Evolutionary conservation across 23 tunicate genomes (phyloP), one percentile per base, ranked within the genome.

Genomic region (Oikopleura dioica): DNA sequence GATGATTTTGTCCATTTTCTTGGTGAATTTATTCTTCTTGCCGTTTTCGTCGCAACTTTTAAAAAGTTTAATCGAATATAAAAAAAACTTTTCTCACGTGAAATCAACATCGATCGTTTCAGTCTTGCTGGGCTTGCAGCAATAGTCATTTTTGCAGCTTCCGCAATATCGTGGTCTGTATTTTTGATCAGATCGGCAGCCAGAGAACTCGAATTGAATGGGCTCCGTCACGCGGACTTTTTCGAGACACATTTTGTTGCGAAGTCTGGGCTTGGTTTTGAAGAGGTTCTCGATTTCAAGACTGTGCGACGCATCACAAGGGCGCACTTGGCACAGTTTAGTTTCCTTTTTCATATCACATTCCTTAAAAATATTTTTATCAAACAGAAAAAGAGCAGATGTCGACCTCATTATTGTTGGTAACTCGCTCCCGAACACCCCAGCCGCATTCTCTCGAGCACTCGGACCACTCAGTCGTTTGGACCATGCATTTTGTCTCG

Each of bases 151-250:
- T 63, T 63, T 63, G 33, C 72, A 63, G 16, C 26, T 63, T 63
- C 72, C 72, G 33, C 72, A 63, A 63, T 63, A 63, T 63, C 72
- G 16, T 63, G 72, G 72, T 63, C 33, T 23, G 72, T 63, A 63
- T 63, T 24, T 63, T 63, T 28, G 72, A 2, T 16, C 33, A 2
- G 72, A 16, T 63, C 26, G 32, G 33, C 72, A 63, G 29, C 72
- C 72, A 63, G 72, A 63, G 26, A 63, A 63, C 32, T 23, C 26
- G 72, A 16, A 63, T 63, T 63, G 16, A 5, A 63, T 28, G 16
- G 72, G 33, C 33, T 63, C 32, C 4, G 72, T 2, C 26, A 12
- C 5, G 16, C 33, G 29, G 32, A 63, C 32, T 2, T 23, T 63
- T 63, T 28, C 5, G 2, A 28, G 32, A 28, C 72, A 63, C 72